A percentile compares a stretch with the other conserved stretches of the same genome.
Conservation (phyloP, 1,140 invertebrate species). For the Zaprionus tsacasi region DNA sequence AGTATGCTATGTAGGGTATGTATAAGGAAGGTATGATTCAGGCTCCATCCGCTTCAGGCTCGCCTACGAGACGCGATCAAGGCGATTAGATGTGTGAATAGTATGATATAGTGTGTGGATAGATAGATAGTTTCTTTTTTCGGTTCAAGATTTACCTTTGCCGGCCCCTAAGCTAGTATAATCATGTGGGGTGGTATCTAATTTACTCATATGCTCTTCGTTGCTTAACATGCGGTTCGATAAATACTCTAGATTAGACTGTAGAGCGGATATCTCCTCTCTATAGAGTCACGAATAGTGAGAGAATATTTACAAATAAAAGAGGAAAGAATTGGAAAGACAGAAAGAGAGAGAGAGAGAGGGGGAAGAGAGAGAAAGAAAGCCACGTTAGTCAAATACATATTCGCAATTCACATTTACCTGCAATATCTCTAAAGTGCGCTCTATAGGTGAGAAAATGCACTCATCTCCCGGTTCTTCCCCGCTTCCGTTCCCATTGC, state of each 20-base stretch:
- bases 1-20: not conserved
- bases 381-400: conserved; percentile 48
- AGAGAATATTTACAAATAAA: not conserved
- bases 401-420: conserved; percentile 49
- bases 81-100: conserved; percentile 32
- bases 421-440: conserved; percentile 43
- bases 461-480: conserved; percentile 53
- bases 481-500: conserved; percentile 18
- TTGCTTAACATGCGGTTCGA: conserved; percentile 84
- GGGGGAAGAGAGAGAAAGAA: conserved; percentile 27
- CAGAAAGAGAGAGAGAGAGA: conserved; percentile 37
- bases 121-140: not conserved
- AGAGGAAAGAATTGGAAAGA: conserved; percentile 43
- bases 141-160: conserved; percentile 73
- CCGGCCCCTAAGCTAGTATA: conserved; percentile 76
- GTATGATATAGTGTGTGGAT: not conserved
- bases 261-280: conserved; percentile 86
- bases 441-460: conserved; percentile 48
- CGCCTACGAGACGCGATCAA: conserved; percentile 10
- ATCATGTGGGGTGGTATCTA: conserved; percentile 72
- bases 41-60: not conserved
- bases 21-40: not conserved
- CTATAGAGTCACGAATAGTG: conserved; percentile 55
- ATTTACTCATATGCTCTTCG: conserved; percentile 79
- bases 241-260: conserved; percentile 86